These are phyloP conservation scores for Propithecus coquereli DNA, from an alignment of 2,113 vertebrate genomes.

Conservation along the genomic window DNA sequence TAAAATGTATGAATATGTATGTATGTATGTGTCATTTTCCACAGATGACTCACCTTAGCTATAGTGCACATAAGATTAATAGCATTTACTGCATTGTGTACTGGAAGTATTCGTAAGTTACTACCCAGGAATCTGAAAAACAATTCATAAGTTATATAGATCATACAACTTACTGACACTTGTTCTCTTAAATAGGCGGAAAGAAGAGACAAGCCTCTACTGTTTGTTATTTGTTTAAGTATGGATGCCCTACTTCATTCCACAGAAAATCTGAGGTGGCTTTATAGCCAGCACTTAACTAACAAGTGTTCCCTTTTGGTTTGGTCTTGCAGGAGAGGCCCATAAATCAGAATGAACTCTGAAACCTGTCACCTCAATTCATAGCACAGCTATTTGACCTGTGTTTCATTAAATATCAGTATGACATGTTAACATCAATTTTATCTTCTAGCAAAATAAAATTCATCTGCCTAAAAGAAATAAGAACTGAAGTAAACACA, in stretches of 20 bases:
- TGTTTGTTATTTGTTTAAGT: background rate
- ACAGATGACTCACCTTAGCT: slow-evolving; percentile 87
- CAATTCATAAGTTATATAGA: slow-evolving; percentile 59
- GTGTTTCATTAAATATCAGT: slow-evolving; percentile 27
- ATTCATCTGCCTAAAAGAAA: slow-evolving; percentile 2
- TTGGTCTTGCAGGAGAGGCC: slow-evolving; percentile 20
- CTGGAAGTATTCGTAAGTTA: slow-evolving; percentile 90
- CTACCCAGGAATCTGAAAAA: slow-evolving; percentile 90
- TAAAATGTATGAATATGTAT: background rate
- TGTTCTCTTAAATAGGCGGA: background rate
- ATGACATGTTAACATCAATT: slow-evolving; percentile 1
- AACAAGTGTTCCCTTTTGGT: slow-evolving; percentile 33
- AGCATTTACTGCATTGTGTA: slow-evolving; percentile 86
- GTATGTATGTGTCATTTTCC: background rate
- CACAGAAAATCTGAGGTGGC: background rate
- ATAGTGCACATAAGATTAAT: slow-evolving; percentile 91
- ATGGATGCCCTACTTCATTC: background rate
- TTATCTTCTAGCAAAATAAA: slow-evolving; percentile 65
- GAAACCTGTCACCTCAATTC: slow-evolving; percentile 13
- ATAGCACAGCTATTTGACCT: slow-evolving; percentile 14
- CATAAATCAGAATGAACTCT: slow-evolving; percentile 1
- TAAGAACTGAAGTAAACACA: slow-evolving; percentile 7
- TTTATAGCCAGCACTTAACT: background rate
- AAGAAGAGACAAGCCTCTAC: background rate
- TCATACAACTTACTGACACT: background rate